Base-by-base conservation (phyloP, 1,140 invertebrate genomes). In the Anoplolepis gracilipes region DNA sequence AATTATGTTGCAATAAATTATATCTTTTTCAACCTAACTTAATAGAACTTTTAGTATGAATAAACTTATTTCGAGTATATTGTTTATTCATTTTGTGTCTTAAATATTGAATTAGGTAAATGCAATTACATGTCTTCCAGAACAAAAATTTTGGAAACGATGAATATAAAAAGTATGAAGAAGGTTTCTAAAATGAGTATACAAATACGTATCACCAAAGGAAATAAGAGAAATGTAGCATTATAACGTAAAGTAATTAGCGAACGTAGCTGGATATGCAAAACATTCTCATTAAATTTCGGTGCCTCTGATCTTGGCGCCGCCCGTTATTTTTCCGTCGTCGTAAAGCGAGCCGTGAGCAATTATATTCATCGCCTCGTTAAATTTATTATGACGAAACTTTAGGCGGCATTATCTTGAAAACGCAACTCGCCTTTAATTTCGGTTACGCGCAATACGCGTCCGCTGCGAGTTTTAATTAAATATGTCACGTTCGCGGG, bases 381-480 rank as follows among this genome's bases (percentile, higher is more conserved):
- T 70, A 88, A 85, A 89, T 88, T 89, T 85, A 79, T 88, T 85
- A 46, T 53, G 53, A 70, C 46, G 39, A 70, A 88, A 81, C 55
- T 81, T 30, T 25, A 36, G 25, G 22, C 75, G 75, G 53, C 30
- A 75, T 76, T 81, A 70, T 59, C 67, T 76, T 62, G 30, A 75
- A 76, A 77, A 62, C 57, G 25, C 36, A 11, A 11, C 6, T 7
- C 55, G 46, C 46, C 39, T 76, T 59, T 64, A 85, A 73, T 85
- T 76, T 36, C 39, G 67, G 64, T 42, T 57, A 70, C 55, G 19
- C 28, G 67, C 84, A 70, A 88, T 88, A 76, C n/a, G 39, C 19
- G 67, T 10, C 13, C 55, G 61, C 65, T 76, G 28, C 28, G 82
- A 55, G 69, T 69, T 89, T 89, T 89, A 89, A 89, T 89, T 89